Percentiles rank a stretch among this genome's conserved stretches.
Evolutionary conservation across 2,113 vertebrate genomes (phyloP).

Genomic region (Bothrops jararaca): DNA sequence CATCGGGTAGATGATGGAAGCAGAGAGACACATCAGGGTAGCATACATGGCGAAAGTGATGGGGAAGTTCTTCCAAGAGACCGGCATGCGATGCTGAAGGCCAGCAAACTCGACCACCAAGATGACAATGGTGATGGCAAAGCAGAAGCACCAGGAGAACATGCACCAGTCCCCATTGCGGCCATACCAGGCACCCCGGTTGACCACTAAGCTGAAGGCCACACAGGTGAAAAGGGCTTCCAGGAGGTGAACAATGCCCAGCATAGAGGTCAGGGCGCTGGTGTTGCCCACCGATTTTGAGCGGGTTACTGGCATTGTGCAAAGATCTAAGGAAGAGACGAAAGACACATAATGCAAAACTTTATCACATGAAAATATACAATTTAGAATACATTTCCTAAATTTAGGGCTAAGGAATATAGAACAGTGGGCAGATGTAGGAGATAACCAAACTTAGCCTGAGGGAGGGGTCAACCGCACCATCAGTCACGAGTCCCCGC

Average conservation of each 20-base stretch:
- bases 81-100: constrained; percentile 74
- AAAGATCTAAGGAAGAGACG: constrained; percentile 27
- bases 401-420: no score
- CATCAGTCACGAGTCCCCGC: background rate
- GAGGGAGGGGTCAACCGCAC: background rate
- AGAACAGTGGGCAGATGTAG: background rate
- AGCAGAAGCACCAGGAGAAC: constrained; percentile 90
- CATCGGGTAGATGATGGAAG: constrained; percentile 85
- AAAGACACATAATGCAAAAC: background rate
- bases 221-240: constrained; percentile 80
- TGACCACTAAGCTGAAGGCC: constrained; percentile 82
- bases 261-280: constrained; percentile 63
- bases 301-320: constrained; percentile 71
- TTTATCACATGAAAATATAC: background rate
- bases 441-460: background rate
- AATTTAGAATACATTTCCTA: background rate
- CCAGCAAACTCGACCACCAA: constrained; percentile 79
- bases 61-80: constrained; percentile 89
- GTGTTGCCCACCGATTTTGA: constrained; percentile 56
- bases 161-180: constrained; percentile 79
- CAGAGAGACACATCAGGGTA: constrained; percentile 81
- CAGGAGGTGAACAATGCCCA: constrained; percentile 79
- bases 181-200: constrained; percentile 34
- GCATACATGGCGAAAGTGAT: constrained; percentile 88
- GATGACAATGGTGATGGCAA: constrained; percentile 77